These are phyloP conservation scores for Apodemus speciosus DNA, from an alignment of 2,113 vertebrate genomes.

Conservation along the genomic window DNA sequence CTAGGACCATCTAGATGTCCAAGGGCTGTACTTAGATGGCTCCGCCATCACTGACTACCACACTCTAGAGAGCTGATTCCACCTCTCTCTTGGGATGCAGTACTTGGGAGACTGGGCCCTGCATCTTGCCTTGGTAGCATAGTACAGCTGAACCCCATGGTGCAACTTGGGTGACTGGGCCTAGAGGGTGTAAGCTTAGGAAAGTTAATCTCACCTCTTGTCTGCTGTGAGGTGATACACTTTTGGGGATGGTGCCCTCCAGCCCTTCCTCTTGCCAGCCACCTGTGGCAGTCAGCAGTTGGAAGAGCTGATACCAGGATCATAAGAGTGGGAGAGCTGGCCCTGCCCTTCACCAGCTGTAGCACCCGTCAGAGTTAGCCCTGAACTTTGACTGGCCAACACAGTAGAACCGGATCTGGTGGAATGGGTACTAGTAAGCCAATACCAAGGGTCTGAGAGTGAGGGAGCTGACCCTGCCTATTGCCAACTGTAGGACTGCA, in stretches of 20 bases:
- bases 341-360: neutral
- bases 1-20: neutral
- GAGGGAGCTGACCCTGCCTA: too few relatives aligned
- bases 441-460: too few relatives aligned
- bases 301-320: neutral
- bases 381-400: neutral
- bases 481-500: too few relatives aligned
- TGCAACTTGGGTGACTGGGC: too few relatives aligned
- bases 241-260: neutral
- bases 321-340: neutral
- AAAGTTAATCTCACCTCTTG: too few relatives aligned
- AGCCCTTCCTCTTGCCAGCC: neutral
- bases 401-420: neutral
- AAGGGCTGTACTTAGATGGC: neutral
- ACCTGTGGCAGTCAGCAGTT: neutral
- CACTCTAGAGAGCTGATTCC: neutral
- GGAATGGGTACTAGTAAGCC: neutral
- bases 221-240: neutral
- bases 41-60: neutral
- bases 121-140: neutral
- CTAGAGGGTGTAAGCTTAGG: too few relatives aligned
- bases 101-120: neutral
- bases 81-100: neutral
- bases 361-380: neutral
- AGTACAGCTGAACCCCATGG: neutral